Evolutionary conservation across 2,113 vertebrate species (phyloP), one percentile per base, ranked within the genome.

Genomic region (Vicugna pacos): DNA sequence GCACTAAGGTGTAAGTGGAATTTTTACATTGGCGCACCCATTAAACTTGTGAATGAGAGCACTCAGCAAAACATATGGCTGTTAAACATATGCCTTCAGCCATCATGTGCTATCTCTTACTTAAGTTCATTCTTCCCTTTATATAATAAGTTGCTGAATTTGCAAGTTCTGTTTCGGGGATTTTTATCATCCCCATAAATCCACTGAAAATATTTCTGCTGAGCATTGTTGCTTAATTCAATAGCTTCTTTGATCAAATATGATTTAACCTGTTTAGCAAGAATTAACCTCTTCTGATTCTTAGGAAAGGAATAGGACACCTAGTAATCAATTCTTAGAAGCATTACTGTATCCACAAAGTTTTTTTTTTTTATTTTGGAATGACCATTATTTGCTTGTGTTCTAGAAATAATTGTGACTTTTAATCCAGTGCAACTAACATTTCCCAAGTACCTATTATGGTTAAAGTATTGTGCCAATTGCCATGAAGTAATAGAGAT

Each of bases 171-270:
- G 56, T 97, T 72, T 46, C 24, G 89, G 38, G 0, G 52, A 87
- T 70, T 77, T 97, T 73, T 92, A 92, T 97, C 30, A 38, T 95
- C 1, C 28, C 7, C 95, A 38, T 28, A 35, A 94, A 83, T 95
- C 14, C 79, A 91, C 75, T 97, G 82, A 96, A 93, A 70, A 65
- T 80, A 4, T 95, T 35, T 19, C 32, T 0, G 35, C 4, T 95
- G 91, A 92, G 30, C 48, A 94, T 70, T 69, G 0, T 54, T 93
- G 6, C 88, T 95, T 90, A 60, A 72, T 89, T 89, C 10, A 19
- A 11, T 97, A 80, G 10, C 1, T 91, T 94, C 14, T 95, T 42
- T 94, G n/a, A 84, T 91, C 93, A 90, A 97, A 70, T 84, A 17
- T 89, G 8, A 4, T 93, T 96, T 87, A 80, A 50, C 32, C 4